A percentile compares a stretch with the other conserved stretches of the same genome.
These are phyloP conservation scores for Gymnoscelis rufifasciata DNA, from an alignment of 2,888 invertebrate species.

Conservation along the genomic window DNA sequence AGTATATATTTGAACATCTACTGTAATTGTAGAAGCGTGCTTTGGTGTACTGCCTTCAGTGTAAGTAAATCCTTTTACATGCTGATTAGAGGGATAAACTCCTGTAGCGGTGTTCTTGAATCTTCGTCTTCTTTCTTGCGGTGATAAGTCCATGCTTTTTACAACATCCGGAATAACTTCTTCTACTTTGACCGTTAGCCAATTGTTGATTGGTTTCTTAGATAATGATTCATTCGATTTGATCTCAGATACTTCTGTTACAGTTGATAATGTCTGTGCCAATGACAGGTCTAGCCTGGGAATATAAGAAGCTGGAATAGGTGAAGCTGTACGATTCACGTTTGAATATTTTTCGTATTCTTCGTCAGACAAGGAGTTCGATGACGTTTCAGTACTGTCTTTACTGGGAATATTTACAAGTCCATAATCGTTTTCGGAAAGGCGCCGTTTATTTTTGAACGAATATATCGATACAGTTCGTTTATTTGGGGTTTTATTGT, in stretches of 20 bases:
- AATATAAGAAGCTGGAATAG: conserved; percentile 46
- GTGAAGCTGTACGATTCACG: conserved; percentile 43
- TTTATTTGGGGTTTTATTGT: conserved; percentile 38
- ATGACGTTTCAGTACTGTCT: conserved; percentile 36
- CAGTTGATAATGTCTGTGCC: conserved; percentile 54
- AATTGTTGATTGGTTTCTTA: conserved; percentile 41
- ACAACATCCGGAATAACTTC: conserved; percentile 36
- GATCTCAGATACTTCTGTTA: conserved; percentile 59
- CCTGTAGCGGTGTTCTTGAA: conserved; percentile 25
- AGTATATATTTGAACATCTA: conserved; percentile 36
- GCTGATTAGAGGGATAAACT: not conserved
- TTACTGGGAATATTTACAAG: conserved; percentile 38
- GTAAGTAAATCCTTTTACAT: conserved; percentile 11
- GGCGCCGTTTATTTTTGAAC: conserved; percentile 51
- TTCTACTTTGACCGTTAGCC: conserved; percentile 37
- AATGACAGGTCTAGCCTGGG: conserved; percentile 52
- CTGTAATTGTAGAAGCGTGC: conserved; percentile 25
- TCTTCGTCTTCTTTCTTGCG: conserved; percentile 46
- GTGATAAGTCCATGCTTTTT: conserved; percentile 54
- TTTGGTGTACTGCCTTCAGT: conserved; percentile 17
- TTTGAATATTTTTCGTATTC: conserved; percentile 25
- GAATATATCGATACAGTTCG: conserved; percentile 63
- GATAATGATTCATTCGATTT: conserved; percentile 25
- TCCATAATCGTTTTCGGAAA: conserved; percentile 45
- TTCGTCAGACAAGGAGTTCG: conserved; percentile 35